Conservation (phyloP, 2,888 invertebrate genomes). For the Alcis repandata region DNA sequence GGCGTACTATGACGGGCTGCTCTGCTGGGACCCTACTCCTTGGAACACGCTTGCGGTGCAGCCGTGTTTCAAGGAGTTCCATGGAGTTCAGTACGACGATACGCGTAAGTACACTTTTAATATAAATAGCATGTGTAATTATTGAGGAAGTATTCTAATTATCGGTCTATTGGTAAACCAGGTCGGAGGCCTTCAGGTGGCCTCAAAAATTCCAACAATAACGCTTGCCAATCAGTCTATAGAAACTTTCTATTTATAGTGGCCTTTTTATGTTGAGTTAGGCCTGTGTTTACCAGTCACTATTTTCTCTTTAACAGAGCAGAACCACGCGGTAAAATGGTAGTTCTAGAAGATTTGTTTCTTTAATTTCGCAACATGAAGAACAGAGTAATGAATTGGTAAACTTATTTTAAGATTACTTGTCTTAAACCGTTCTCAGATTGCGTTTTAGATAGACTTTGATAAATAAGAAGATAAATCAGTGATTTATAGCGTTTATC, state of each 20-base stretch:
- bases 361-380: not conserved
- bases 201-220: too few relatives aligned
- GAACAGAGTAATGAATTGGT: constrained; percentile 15
- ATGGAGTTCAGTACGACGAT: constrained; percentile 92
- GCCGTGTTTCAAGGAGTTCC: constrained; percentile 92
- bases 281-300: too few relatives aligned
- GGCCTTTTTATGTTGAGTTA: too few relatives aligned
- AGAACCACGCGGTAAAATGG: too few relatives aligned
- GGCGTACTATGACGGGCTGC: constrained; percentile 90
- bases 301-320: too few relatives aligned
- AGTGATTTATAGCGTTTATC: constrained; percentile 41
- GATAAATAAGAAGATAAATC: constrained; percentile 37
- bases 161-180: too few relatives aligned
- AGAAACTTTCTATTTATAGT: not conserved
- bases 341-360: not conserved
- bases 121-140: too few relatives aligned
- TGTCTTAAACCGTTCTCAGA: constrained; percentile 13
- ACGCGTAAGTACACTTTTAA: constrained; percentile 89
- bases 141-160: too few relatives aligned
- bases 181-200: too few relatives aligned
- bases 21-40: constrained; percentile 94
- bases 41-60: constrained; percentile 90
- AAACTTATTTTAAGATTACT: constrained; percentile 14
- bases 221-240: too few relatives aligned
- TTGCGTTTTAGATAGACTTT: constrained; percentile 33